Conservation (phyloP, 2,888 invertebrate genomes). For the Dryomyza anilis region DNA sequence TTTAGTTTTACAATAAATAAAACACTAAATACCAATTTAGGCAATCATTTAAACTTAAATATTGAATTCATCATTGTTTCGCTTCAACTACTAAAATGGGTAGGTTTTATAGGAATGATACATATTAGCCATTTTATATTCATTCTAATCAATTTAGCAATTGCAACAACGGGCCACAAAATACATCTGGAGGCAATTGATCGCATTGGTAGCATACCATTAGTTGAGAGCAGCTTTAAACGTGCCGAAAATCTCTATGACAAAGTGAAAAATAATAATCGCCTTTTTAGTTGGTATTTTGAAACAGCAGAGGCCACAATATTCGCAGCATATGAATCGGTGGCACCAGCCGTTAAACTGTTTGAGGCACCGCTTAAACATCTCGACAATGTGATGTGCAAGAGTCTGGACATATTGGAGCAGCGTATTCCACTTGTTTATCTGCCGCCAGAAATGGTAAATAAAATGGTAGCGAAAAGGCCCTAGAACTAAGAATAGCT, state of each 20-base stretch:
- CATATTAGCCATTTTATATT: background rate
- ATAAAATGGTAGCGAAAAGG: slow-evolving; percentile 39
- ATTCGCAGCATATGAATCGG: slow-evolving; percentile 72
- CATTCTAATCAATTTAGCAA: slow-evolving; percentile 36
- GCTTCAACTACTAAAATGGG: background rate
- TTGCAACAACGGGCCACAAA: slow-evolving; percentile 47
- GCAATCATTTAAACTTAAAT: background rate
- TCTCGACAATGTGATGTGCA: slow-evolving; percentile 79
- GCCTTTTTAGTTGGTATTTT: slow-evolving; percentile 76
- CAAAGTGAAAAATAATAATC: slow-evolving; percentile 77
- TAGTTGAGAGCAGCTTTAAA: slow-evolving; percentile 78
- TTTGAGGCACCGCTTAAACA: slow-evolving; percentile 75
- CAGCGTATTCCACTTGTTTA: slow-evolving; percentile 80
- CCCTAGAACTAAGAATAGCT: background rate
- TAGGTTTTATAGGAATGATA: background rate
- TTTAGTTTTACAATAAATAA: background rate
- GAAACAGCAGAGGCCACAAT: slow-evolving; percentile 77
- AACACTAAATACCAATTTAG: background rate
- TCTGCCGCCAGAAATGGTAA: slow-evolving; percentile 84
- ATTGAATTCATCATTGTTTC: background rate
- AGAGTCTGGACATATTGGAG: slow-evolving; percentile 84
- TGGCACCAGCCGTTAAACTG: slow-evolving; percentile 75
- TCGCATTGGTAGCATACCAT: slow-evolving; percentile 77
- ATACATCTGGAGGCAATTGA: slow-evolving; percentile 73
- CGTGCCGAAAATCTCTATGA: slow-evolving; percentile 77